These are phyloP conservation scores for Gallinago paraguaiae DNA, from an alignment of 2,113 vertebrate species.

Conservation along the genomic window DNA sequence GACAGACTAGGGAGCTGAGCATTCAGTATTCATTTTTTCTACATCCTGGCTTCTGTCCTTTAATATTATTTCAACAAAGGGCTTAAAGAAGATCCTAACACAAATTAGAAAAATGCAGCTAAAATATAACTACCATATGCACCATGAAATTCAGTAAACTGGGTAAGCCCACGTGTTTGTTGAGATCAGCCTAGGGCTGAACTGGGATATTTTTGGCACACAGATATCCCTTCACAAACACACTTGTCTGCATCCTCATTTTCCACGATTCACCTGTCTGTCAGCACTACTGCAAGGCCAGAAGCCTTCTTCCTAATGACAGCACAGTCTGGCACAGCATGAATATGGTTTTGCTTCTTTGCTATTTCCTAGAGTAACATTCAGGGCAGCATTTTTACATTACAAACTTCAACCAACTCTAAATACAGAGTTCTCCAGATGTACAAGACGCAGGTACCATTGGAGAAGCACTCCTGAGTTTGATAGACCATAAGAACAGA, in stretches of 20 bases:
- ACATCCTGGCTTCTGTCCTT: not conserved
- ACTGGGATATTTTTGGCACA: not conserved
- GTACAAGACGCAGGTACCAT: not conserved
- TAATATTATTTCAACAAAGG: not conserved
- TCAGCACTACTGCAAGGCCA: not conserved
- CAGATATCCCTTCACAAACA: not conserved
- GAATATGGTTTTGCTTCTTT: not conserved
- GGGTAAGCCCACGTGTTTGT: not conserved
- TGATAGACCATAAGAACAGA: not conserved
- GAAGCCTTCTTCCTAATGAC: not conserved
- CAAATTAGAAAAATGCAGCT: not conserved
- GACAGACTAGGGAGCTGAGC: not conserved
- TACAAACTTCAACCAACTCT: not conserved
- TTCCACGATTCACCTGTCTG: not conserved
- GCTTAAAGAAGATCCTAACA: not conserved
- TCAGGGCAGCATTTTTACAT: not conserved
- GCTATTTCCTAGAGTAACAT: not conserved
- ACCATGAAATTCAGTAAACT: not conserved
- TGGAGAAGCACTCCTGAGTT: not conserved
- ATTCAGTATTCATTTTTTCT: not conserved
- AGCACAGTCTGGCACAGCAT: not conserved
- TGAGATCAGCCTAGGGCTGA: not conserved
- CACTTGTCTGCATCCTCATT: not conserved
- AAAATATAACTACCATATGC: not conserved
- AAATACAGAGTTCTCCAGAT: not conserved